These are phyloP conservation scores for Herpailurus yagouaroundi DNA, from an alignment of 2,113 vertebrate species.

Conservation along the genomic window DNA sequence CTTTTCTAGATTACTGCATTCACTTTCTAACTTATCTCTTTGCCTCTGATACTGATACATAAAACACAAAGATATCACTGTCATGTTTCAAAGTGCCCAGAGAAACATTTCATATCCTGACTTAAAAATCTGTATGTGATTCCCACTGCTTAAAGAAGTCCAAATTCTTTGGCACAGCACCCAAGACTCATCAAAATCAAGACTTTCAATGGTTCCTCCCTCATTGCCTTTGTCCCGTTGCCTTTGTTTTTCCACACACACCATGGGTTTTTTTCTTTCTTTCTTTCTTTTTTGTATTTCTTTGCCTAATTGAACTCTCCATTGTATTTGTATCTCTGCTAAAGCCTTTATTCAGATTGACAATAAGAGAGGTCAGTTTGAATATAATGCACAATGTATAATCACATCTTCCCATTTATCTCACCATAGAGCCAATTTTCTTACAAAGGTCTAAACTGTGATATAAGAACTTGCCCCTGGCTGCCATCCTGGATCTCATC, in stretches of 20 bases:
- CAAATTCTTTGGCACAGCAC: neutral
- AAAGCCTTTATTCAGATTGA: neutral
- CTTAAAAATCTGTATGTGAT: neutral
- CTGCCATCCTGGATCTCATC: neutral
- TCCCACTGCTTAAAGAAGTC: neutral
- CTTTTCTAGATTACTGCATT: neutral
- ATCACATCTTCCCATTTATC: neutral
- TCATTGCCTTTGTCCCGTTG: neutral
- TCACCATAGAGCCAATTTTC: neutral
- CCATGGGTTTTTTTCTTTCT: neutral
- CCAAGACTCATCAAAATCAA: neutral
- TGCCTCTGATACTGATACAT: neutral
- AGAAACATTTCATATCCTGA: neutral
- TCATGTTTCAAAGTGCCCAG: neutral
- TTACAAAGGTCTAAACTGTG: neutral
- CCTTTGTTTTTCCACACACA: neutral
- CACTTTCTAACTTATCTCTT: neutral
- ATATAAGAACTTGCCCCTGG: neutral
- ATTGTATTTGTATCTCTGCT: neutral
- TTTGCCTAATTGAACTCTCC: neutral
- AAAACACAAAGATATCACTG: neutral
- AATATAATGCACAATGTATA: neutral
- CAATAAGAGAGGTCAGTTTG: neutral
- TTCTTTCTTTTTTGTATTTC: neutral
- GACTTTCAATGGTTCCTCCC: neutral